Evolutionary conservation across 2,888 invertebrate genomes (phyloP), one percentile per base, ranked within the genome.

Genomic region (Graphium colonna): DNA sequence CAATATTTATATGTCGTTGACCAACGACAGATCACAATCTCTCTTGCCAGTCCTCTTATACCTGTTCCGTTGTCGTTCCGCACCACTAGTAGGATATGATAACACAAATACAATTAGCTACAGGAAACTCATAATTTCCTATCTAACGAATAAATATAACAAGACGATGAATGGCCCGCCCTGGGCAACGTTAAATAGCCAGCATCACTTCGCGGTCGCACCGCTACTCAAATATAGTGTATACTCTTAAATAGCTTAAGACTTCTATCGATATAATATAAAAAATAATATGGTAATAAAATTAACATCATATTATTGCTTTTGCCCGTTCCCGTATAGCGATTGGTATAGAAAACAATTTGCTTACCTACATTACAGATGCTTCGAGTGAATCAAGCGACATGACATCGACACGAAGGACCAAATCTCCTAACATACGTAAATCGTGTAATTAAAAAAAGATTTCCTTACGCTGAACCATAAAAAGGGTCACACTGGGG

Each of bases 311-410:
- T 89, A 89, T 89, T 89, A 89, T 89, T 89, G 89, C 89, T 89
- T 89, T 86, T 87, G 89, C 89, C 89, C 89, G 89, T 88, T 89
- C 89, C 89, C 89, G 89, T 89, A 89, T 87, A 89, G 89, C 88
- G 85, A 89, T 88, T 85, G 89, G 89, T 89, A 89, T 86, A 87
- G 85, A 88, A 85, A 84, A 77, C 82, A 82, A 85, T 76, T 80
- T 78, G 86, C 84, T 86, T 85, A 87, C 78, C 85, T 84, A 87
- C 77, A 44, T 75, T 79, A 80, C 71, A 79, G 73, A 82, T 82
- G 80, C 76, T 78, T 80, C 83, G 81, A 81, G 81, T 80, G 64
- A 72, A 64, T 73, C 74, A 73, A 75, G 77, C 75, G 75, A 83
- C 80, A n/a, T n/a, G n/a, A n/a, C n/a, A 77, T 80, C 77, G 82